Conservation (phyloP, 2,888 invertebrate genomes). For the Rhaphigaster nebulosa region DNA sequence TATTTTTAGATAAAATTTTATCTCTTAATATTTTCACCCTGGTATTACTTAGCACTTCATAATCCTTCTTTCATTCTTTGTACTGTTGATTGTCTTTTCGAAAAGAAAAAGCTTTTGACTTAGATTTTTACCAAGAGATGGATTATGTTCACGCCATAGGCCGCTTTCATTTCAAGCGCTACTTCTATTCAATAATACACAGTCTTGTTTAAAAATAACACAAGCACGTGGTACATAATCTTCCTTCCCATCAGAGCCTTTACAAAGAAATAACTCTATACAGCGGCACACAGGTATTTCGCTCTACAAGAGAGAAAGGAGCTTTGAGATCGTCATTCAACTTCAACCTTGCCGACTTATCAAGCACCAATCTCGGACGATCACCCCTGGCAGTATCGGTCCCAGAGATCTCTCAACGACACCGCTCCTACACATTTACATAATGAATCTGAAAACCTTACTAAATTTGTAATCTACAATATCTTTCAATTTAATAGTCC, state of each 20-base stretch:
- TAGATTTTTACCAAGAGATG: too few relatives aligned
- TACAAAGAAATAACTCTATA: neutral
- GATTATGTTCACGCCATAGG: too few relatives aligned
- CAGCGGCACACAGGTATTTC: neutral
- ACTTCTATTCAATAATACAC: neutral
- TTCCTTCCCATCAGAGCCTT: neutral
- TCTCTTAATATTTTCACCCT: too few relatives aligned
- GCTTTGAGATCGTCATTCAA: conserved; percentile 9
- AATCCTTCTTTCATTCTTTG: too few relatives aligned
- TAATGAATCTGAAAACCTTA: neutral
- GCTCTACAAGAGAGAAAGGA: neutral
- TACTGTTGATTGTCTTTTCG: too few relatives aligned
- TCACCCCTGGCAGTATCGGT: neutral
- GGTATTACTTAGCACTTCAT: too few relatives aligned
- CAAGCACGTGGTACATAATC: neutral
- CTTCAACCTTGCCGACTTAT: neutral
- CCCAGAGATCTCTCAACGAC: neutral
- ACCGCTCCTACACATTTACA: conserved; percentile 9
- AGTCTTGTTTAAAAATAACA: neutral
- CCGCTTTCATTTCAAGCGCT: neutral
- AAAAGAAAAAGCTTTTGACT: too few relatives aligned
- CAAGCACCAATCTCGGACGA: neutral
- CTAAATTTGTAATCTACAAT: neutral
- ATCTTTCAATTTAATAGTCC: neutral
- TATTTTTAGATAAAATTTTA: too few relatives aligned